These are phyloP conservation scores for Dipus sagitta DNA, from an alignment of 2,797 vertebrate genomes.

Conservation along the genomic window DNA sequence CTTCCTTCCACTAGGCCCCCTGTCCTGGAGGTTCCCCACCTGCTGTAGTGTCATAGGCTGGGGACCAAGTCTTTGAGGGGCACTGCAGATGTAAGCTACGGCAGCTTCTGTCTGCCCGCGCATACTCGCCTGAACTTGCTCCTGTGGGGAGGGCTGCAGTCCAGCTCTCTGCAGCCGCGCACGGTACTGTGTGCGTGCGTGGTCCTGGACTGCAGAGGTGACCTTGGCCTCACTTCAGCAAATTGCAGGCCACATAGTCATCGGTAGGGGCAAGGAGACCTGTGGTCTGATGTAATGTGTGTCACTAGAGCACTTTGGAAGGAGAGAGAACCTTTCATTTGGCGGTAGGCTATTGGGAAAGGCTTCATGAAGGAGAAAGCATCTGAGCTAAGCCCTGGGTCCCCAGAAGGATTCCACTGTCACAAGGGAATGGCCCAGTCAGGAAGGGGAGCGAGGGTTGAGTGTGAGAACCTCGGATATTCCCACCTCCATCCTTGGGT, in stretches of 20 bases:
- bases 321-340: constrained; percentile 10
- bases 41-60: background rate
- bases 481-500: background rate
- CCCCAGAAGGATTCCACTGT: background rate
- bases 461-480: background rate
- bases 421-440: background rate
- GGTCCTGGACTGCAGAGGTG: background rate
- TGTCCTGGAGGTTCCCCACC: background rate
- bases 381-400: background rate
- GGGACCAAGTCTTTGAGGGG: background rate
- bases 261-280: background rate
- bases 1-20: background rate
- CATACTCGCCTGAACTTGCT: background rate
- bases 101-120: background rate
- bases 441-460: background rate
- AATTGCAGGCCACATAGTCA: background rate
- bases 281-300: background rate
- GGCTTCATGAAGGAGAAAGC: constrained; percentile 9
- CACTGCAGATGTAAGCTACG: background rate
- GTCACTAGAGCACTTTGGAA: constrained; percentile 31
- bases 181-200: background rate
- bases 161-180: background rate
- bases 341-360: background rate
- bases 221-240: background rate
- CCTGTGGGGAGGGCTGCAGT: background rate